These are phyloP conservation scores for Phylloscopus trochilus DNA, from an alignment of 2,113 vertebrate genomes.

Conservation along the genomic window DNA sequence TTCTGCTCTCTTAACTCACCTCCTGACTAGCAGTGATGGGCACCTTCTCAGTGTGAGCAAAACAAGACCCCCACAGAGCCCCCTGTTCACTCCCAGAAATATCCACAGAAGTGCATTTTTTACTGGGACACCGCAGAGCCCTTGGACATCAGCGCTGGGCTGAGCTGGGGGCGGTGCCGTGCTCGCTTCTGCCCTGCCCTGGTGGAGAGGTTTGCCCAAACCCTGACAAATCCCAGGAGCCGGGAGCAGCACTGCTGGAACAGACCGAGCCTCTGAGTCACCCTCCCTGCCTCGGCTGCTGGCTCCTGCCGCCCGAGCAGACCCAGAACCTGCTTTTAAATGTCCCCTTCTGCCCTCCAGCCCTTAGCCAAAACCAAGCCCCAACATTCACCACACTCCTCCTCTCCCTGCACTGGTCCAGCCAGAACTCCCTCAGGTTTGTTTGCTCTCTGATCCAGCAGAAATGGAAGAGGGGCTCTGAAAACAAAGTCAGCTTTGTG, in stretches of 20 bases:
- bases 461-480: slow-evolving; percentile 50
- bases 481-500: slow-evolving; percentile 55
- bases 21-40: neutral
- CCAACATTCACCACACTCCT: neutral
- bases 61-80: neutral
- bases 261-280: neutral
- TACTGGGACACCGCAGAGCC: neutral
- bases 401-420: neutral
- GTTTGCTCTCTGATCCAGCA: slow-evolving; percentile 11
- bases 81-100: neutral
- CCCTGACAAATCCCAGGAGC: neutral
- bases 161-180: fast-evolving
- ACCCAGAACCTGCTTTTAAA: neutral
- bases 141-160: fast-evolving
- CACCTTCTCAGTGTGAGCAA: fast-evolving
- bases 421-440: neutral
- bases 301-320: neutral
- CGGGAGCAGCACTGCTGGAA: neutral
- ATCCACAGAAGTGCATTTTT: fast-evolving
- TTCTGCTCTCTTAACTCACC: neutral
- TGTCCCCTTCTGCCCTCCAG: neutral
- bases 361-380: neutral
- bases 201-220: neutral
- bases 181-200: neutral
- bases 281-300: neutral